These are phyloP conservation scores for Palaemon carinicauda DNA, from an alignment of 1,140 invertebrate genomes.

Conservation along the genomic window DNA sequence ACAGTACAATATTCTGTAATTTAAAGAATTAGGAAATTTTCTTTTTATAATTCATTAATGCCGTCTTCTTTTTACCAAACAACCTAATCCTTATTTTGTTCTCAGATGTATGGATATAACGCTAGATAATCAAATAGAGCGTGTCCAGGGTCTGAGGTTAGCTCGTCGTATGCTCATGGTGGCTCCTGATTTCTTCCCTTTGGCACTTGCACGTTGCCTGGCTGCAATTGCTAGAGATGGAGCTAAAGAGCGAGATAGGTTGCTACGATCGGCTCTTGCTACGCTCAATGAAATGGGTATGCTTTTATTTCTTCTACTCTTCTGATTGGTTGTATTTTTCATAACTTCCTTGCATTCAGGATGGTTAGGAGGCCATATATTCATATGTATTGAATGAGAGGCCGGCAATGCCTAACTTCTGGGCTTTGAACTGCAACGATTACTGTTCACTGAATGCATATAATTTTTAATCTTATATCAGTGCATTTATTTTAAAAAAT, in stretches of 20 bases:
- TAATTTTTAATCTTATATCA: too few species aligned
- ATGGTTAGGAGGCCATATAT: not conserved
- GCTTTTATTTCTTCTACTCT: constrained; percentile 48
- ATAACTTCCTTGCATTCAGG: not conserved
- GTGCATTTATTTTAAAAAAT: too few species aligned
- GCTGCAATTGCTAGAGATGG: constrained; percentile 82
- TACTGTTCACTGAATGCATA: too few species aligned
- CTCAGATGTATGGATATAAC: constrained; percentile 78
- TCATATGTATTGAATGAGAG: not conserved
- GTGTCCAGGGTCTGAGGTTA: constrained; percentile 87
- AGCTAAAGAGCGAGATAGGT: constrained; percentile 77
- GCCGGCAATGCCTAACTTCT: too few species aligned
- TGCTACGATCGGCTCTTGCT: constrained; percentile 82
- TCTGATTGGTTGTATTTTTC: not conserved
- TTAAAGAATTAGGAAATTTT: not conserved
- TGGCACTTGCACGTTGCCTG: constrained; percentile 76
- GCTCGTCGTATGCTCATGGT: constrained; percentile 72
- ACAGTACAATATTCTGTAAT: too few species aligned
- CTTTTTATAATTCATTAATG: not conserved
- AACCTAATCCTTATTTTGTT: not conserved
- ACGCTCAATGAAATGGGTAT: constrained; percentile 84
- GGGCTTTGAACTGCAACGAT: too few species aligned
- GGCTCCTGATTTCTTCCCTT: constrained; percentile 73
- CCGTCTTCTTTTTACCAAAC: not conserved
- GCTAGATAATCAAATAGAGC: constrained; percentile 84